Conservation (phyloP, 2,888 invertebrate genomes). For the Drosophila cyrtoloma region DNA sequence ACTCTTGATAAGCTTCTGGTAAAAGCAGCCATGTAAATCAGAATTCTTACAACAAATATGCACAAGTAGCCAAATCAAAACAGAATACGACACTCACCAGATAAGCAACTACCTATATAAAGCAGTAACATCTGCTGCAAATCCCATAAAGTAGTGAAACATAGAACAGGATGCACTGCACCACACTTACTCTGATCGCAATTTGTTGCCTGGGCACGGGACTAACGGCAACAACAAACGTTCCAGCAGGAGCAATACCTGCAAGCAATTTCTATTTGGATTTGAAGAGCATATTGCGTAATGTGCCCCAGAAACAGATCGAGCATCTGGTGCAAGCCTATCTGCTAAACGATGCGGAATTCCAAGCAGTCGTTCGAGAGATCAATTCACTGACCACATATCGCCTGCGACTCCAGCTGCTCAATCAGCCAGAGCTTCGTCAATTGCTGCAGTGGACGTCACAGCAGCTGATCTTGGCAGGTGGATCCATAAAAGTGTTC, state of each 20-base stretch:
- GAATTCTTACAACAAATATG: conserved; percentile 46
- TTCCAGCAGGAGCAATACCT: conserved; percentile 10
- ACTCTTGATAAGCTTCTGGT: conserved; percentile 39
- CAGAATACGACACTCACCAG: conserved; percentile 36
- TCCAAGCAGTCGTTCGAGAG: conserved; percentile 78
- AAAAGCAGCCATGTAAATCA: conserved; percentile 50
- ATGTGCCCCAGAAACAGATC: conserved; percentile 66
- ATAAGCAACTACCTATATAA: conserved; percentile 54
- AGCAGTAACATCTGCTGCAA: neutral
- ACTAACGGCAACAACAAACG: conserved; percentile 2
- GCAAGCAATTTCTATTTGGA: conserved; percentile 60
- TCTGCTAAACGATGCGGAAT: conserved; percentile 76
- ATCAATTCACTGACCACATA: conserved; percentile 69
- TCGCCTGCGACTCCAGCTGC: conserved; percentile 66
- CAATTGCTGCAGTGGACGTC: conserved; percentile 69
- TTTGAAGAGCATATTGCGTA: conserved; percentile 52
- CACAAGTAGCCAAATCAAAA: conserved; percentile 49
- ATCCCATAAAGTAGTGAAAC: neutral
- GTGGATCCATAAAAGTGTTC: conserved; percentile 68
- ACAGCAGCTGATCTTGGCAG: conserved; percentile 66
- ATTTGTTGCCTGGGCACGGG: conserved; percentile 44
- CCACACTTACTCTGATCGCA: conserved; percentile 29
- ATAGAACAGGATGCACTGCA: conserved; percentile 48
- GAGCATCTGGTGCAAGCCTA: conserved; percentile 71
- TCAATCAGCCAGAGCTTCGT: conserved; percentile 78